Conservation (phyloP, 2,113 vertebrate species). For the Phodopus roborovskii region DNA sequence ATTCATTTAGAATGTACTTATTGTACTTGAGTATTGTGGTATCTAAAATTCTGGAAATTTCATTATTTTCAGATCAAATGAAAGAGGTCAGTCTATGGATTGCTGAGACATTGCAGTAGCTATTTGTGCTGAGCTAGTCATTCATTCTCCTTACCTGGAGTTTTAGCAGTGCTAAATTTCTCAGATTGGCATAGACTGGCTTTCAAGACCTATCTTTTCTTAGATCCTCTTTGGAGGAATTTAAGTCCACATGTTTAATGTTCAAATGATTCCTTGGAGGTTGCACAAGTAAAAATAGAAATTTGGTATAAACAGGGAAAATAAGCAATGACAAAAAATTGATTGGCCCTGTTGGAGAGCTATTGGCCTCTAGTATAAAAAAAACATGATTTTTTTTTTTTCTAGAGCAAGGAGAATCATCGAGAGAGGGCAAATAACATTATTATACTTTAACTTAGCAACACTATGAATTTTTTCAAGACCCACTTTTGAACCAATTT, state of each 20-base stretch:
- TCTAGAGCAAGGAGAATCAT: background rate
- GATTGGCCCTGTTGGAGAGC: constrained; percentile 22
- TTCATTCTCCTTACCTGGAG: constrained; percentile 38
- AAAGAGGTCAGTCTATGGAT: constrained; percentile 34
- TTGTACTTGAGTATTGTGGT: background rate
- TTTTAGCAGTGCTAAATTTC: constrained; percentile 13
- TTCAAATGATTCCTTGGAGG: constrained; percentile 25
- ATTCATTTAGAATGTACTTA: constrained; percentile 28
- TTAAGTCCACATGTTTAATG: background rate
- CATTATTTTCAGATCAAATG: background rate
- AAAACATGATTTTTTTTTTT: constrained; percentile 54
- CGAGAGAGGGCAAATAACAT: background rate
- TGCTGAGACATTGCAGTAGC: background rate
- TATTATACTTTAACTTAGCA: constrained; percentile 19
- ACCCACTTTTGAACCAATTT: background rate
- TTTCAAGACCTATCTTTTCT: constrained; percentile 11
- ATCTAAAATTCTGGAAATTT: constrained; percentile 49
- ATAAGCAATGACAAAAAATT: constrained; percentile 17
- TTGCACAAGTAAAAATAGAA: constrained; percentile 42
- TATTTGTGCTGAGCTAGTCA: background rate
- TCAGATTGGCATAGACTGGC: background rate
- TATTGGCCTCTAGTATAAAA: background rate
- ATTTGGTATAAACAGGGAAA: constrained; percentile 38
- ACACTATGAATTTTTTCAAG: background rate
- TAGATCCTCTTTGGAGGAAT: background rate